Conservation (phyloP, 2,888 invertebrate genomes). For the Ptychoptera albimana region DNA sequence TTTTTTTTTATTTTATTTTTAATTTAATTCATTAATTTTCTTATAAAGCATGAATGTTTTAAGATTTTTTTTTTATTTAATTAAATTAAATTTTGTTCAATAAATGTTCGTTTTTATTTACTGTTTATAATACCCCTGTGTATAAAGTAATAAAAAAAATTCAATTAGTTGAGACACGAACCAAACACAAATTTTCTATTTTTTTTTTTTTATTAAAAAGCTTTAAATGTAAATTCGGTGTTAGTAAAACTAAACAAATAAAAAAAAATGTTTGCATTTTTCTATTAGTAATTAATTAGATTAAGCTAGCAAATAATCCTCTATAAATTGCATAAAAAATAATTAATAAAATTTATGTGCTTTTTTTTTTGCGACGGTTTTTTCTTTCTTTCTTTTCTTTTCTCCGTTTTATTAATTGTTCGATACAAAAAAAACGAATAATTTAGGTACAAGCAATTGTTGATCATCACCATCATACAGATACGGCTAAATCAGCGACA, state of each 20-base stretch:
- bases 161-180: no score
- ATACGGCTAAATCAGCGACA: constrained; percentile 58
- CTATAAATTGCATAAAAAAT: no score
- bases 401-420: neutral
- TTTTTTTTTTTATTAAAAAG: no score
- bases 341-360: neutral
- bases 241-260: no score
- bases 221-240: no score
- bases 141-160: no score
- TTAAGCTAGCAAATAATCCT: no score
- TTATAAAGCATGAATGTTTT: constrained; percentile 2
- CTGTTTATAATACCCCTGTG: no score
- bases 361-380: neutral
- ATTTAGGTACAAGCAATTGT: constrained; percentile 82
- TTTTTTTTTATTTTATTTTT: neutral
- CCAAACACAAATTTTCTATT: no score
- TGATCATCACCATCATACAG: constrained; percentile 60
- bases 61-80: constrained; percentile 2
- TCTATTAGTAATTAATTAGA: no score
- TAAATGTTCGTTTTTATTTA: no score
- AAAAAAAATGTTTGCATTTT: no score
- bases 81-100: neutral
- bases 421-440: neutral
- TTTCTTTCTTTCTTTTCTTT: neutral
- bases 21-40: neutral